Conservation (phyloP, 2,113 vertebrate genomes). For the Coptodon bakossiorum region DNA sequence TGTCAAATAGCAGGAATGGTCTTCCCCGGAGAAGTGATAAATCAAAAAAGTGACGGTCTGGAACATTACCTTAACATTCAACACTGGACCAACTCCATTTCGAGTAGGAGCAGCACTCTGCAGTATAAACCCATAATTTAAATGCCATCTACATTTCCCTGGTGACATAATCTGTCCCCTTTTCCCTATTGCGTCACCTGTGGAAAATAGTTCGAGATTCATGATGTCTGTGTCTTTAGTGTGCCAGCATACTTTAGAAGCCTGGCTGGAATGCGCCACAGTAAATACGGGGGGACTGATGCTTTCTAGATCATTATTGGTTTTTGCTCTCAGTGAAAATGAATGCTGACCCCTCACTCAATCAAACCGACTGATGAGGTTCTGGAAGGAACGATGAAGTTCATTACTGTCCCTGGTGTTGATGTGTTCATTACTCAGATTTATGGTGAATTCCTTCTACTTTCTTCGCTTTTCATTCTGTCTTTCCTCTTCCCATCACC, state of each 20-base stretch:
- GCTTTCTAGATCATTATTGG: slow-evolving; percentile 22
- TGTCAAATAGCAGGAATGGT: not conserved
- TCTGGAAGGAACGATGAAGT: not conserved
- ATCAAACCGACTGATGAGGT: slow-evolving; percentile 25
- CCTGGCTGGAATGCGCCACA: not conserved
- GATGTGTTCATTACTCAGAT: slow-evolving; percentile 40
- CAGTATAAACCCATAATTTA: not conserved
- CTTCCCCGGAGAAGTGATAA: not conserved
- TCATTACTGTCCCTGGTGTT: slow-evolving; percentile 7
- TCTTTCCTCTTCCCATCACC: not conserved
- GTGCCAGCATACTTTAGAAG: slow-evolving; percentile 24
- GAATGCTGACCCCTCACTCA: slow-evolving; percentile 24
- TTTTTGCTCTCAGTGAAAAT: slow-evolving; percentile 1
- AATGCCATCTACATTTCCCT: slow-evolving; percentile 9
- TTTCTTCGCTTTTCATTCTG: not conserved
- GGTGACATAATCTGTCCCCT: not conserved
- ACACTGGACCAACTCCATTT: not conserved
- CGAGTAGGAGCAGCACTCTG: not conserved
- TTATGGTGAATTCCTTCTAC: not conserved
- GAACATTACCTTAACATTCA: not conserved
- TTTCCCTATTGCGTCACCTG: not conserved
- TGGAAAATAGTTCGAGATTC: slow-evolving; percentile 11
- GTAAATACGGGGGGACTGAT: slow-evolving; percentile 2
- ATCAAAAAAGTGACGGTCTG: not conserved
- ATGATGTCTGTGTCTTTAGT: not conserved